A percentile compares a stretch with the other conserved stretches of the same genome.
Conservation (phyloP, 2,113 vertebrate genomes). For the Trematomus loennbergii region DNA sequence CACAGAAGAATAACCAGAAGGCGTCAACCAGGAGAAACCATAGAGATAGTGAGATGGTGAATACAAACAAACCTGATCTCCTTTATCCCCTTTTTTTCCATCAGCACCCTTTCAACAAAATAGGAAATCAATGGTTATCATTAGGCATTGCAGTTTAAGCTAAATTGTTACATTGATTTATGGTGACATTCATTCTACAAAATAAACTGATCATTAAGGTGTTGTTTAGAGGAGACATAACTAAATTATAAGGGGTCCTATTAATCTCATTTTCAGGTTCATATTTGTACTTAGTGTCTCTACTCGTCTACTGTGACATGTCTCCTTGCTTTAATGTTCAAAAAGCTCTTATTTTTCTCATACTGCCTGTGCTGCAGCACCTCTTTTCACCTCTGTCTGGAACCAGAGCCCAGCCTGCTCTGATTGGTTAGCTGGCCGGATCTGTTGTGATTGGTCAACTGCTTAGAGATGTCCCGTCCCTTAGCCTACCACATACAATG, state of each 20-base stretch:
- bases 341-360: no score
- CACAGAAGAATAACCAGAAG: conserved; percentile 44
- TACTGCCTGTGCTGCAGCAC: no score
- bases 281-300: no score
- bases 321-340: no score
- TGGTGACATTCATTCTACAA: background rate
- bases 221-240: background rate
- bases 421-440: no score
- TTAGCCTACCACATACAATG: no score
- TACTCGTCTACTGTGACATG: no score
- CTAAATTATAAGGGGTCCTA: background rate
- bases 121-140: conserved; percentile 13
- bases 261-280: background rate
- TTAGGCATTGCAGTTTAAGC: background rate
- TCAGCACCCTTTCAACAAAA: conserved; percentile 77
- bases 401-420: no score
- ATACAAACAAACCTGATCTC: conserved; percentile 83
- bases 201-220: background rate
- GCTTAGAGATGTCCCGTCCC: no score
- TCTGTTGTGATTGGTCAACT: no score
- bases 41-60: conserved; percentile 3
- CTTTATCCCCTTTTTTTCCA: conserved; percentile 87
- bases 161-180: background rate
- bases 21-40: conserved; percentile 30
- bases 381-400: no score